Evolutionary conservation across 2,797 vertebrate species (phyloP).

Genomic region (Dendrocincla tyrannina): DNA sequence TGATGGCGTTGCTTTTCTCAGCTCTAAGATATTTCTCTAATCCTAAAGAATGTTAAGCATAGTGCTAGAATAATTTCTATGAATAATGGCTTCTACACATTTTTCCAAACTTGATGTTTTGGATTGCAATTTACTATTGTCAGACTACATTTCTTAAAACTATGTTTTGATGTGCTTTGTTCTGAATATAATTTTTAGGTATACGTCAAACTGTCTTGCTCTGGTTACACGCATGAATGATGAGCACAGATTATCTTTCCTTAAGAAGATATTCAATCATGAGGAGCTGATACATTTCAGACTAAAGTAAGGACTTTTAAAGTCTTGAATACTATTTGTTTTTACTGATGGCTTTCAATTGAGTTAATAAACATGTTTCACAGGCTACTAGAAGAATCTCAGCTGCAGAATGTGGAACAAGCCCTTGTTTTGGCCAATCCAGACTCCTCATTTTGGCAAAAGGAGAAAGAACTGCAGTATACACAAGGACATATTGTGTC

Average conservation of each 20-base stretch:
- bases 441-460: constrained; percentile 82
- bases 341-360: not conserved
- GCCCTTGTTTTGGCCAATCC: constrained; percentile 89
- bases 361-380: constrained; percentile 3
- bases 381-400: constrained; percentile 90
- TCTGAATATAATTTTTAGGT: constrained; percentile 76
- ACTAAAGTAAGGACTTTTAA: constrained; percentile 83
- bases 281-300: constrained; percentile 94
- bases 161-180: not conserved
- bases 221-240: constrained; percentile 94
- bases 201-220: constrained; percentile 93
- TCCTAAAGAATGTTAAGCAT: not conserved
- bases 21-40: not conserved
- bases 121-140: not conserved
- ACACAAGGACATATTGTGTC: constrained; percentile 85
- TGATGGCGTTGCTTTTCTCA: not conserved
- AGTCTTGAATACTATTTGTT: not conserved
- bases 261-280: constrained; percentile 88
- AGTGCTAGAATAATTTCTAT: not conserved
- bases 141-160: not conserved
- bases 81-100: not conserved
- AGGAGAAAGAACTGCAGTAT: constrained; percentile 80
- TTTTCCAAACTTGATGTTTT: not conserved
- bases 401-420: constrained; percentile 85
- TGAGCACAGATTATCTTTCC: constrained; percentile 92